Base-by-base conservation (phyloP, 2,797 vertebrate genomes). In the Aldrovandia affinis region DNA sequence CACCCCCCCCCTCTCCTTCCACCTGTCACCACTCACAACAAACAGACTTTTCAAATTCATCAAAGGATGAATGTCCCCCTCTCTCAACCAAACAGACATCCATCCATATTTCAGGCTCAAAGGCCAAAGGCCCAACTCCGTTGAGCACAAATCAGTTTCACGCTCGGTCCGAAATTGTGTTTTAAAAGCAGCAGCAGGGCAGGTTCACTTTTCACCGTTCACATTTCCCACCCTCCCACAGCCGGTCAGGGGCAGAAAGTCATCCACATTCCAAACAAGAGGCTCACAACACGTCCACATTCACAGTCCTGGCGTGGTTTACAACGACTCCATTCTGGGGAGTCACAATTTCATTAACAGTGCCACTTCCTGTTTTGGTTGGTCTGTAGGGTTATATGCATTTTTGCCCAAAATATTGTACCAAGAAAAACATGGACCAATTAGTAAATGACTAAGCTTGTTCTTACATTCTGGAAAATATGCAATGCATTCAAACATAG, bases 11-110 rank as follows among this genome's bases (percentile, higher is more conserved):
- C 12, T 52, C 52, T 33, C 20, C 52, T 33, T 57, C 79, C 33
- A 25, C 55, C 80, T 61, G 22, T 57, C 54, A 42, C 12, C 10
- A 80, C 61, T 55, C 25, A 33, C 0, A 44, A 47, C 39, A 61
- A 33, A 81, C 85, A 55, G 12, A 36, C 50, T 68, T 81, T 36
- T 44, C 25, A 81, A 80, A 63, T 78, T 84, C 44, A n/a, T 83
- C 70, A 61, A 25, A 83, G 73, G 20, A 25, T 47, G 73, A 77
- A 5, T 44, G 54, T 42, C 59, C 83, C 44, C 57, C 73, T 77
- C 73, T 77, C 54, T 78, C 42, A 80, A 70, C 57, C 44, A 55
- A 20, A 54, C 39, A 57, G 3, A 83, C 28, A 36, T 18, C 25
- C 28, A 36, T 18, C 25, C 20, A 30, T 65, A 65, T 33, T 75